Evolutionary conservation across 1,140 invertebrate species (phyloP).

Genomic region (Leptinotarsa undecemlineata): DNA sequence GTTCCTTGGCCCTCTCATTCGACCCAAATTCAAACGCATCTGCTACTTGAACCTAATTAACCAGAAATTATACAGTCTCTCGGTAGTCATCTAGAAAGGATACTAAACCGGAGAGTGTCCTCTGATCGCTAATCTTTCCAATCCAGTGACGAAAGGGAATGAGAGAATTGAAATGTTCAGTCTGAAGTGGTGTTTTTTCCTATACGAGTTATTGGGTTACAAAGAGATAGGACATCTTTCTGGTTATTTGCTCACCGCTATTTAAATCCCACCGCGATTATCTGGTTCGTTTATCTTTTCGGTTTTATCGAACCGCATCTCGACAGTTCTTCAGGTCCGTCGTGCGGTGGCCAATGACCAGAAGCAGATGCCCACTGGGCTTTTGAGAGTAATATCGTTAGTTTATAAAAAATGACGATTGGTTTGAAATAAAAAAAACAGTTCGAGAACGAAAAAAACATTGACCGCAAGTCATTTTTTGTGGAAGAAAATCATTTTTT

Average conservation of each 20-base stretch:
- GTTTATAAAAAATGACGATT: too few relatives aligned
- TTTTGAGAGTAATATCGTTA: too few relatives aligned
- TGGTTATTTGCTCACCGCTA: slow-evolving; percentile 14
- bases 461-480: too few relatives aligned
- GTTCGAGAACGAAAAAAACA: too few relatives aligned
- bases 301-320: slow-evolving; percentile 16
- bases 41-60: slow-evolving; percentile 1
- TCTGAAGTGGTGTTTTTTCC: slow-evolving; percentile 19
- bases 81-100: slow-evolving; percentile 5
- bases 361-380: not conserved
- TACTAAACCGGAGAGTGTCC: not conserved
- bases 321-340: not conserved
- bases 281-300: slow-evolving; percentile 12
- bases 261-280: not conserved
- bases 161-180: not conserved
- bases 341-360: not conserved
- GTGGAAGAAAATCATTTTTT: too few relatives aligned
- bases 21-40: not conserved
- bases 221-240: slow-evolving; percentile 19
- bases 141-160: slow-evolving; percentile 6
- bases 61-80: slow-evolving; percentile 5
- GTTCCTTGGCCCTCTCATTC: too few relatives aligned
- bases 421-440: too few relatives aligned
- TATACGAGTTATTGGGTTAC: slow-evolving; percentile 22
- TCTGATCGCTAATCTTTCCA: slow-evolving; percentile 1